phyloP scores from a whole-genome alignment of 2,888 invertebrate genomes.

The Scrobipalpa atriplicella region DNA sequence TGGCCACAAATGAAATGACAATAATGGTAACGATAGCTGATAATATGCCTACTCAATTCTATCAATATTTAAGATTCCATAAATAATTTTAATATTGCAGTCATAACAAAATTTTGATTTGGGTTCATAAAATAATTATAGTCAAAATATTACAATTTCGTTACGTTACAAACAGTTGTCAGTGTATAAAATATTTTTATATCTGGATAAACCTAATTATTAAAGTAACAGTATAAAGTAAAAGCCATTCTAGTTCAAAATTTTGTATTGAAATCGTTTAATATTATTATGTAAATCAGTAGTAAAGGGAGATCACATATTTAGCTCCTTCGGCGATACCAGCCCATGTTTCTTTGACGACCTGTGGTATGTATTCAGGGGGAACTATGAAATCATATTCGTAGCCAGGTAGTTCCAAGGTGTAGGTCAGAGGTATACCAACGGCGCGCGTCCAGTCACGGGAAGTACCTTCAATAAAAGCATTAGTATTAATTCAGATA shows the following conservation, averaged over 20 bases:
- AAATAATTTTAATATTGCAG: too few species aligned
- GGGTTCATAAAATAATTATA: too few species aligned
- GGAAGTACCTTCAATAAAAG: slow-evolving; percentile 79
- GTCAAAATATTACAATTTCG: too few species aligned
- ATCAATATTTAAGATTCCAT: too few species aligned
- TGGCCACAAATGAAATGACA: too few species aligned
- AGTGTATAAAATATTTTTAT: too few species aligned
- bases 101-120: too few species aligned
- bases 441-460: slow-evolving; percentile 86
- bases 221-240: neutral
- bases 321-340: slow-evolving; percentile 74
- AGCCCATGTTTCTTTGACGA: slow-evolving; percentile 85
- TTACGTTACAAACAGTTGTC: too few species aligned
- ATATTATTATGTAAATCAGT: neutral
- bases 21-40: too few species aligned
- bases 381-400: slow-evolving; percentile 81
- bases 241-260: neutral
- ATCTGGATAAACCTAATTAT: too few species aligned
- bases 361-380: slow-evolving; percentile 75
- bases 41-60: too few species aligned
- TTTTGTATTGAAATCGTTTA: slow-evolving; percentile 39
- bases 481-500: neutral
- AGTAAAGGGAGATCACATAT: slow-evolving; percentile 45
- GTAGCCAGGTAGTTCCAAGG: slow-evolving; percentile 86
- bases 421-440: slow-evolving; percentile 84